These are phyloP conservation scores for Tetranychus truncatus DNA, from an alignment of 2,888 invertebrate species.

Conservation along the genomic window DNA sequence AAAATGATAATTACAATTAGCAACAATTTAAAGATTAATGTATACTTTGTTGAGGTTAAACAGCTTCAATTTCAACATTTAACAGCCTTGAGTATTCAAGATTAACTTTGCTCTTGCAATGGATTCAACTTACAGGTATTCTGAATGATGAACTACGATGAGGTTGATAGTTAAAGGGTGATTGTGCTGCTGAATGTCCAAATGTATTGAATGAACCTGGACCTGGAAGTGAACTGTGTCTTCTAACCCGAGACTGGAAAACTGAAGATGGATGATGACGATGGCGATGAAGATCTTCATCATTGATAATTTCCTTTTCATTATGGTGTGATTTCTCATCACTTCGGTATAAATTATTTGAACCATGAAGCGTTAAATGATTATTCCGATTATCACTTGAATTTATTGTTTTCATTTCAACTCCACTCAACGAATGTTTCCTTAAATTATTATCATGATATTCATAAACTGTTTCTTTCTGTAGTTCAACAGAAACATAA, in stretches of 20 bases:
- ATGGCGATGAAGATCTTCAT: background rate
- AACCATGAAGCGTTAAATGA: background rate
- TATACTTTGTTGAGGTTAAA: no score
- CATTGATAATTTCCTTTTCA: background rate
- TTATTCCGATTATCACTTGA: background rate
- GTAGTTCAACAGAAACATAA: background rate
- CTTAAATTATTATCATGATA: background rate
- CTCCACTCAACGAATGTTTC: background rate
- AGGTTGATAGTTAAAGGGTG: conserved; percentile 15
- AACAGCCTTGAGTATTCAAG: no score
- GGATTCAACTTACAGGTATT: conserved; percentile 21
- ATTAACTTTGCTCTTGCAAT: no score
- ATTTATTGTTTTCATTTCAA: background rate
- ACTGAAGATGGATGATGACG: background rate
- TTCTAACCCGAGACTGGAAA: conserved; percentile 20
- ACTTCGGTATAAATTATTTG: background rate
- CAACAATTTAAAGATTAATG: no score
- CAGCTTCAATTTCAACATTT: no score
- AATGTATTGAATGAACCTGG: conserved; percentile 22
- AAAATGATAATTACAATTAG: background rate
- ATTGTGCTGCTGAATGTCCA: conserved; percentile 16
- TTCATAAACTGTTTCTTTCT: background rate
- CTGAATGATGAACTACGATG: conserved; percentile 26
- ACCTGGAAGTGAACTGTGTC: conserved; percentile 25
- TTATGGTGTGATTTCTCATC: background rate